Percentiles rank a stretch among this genome's conserved stretches.
phyloP scores from a whole-genome alignment of 1,140 invertebrate species.

The Teleogryllus occipitalis region DNA sequence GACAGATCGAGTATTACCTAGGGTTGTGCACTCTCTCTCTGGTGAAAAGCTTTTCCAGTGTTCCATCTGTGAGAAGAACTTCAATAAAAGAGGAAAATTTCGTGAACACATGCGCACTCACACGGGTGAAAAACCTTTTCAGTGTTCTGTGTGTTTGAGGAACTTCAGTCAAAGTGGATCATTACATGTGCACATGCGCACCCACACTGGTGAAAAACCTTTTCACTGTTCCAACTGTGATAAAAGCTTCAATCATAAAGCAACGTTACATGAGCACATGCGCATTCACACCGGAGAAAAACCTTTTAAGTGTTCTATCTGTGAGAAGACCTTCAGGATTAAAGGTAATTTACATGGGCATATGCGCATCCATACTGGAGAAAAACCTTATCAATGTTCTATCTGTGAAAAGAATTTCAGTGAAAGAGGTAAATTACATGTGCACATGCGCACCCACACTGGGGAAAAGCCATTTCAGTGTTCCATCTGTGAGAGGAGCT shows the following conservation, averaged over 20 bases:
- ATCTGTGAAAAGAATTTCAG: neutral
- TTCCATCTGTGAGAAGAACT: no score
- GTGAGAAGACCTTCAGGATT: neutral
- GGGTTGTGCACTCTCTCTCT: no score
- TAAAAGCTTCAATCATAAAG: neutral
- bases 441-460: no score
- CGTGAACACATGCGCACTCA: neutral
- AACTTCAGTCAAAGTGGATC: neutral
- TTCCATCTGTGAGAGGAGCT: no score
- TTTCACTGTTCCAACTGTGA: neutral
- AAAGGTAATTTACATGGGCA: neutral
- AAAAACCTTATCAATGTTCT: neutral
- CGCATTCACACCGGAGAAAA: neutral
- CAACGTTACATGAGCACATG: neutral
- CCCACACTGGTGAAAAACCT: neutral
- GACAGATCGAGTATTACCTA: no score
- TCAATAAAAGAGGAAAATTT: no score
- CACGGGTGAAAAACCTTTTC: neutral
- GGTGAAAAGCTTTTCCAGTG: no score
- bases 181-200: neutral
- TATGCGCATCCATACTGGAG: neutral
- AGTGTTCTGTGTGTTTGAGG: neutral
- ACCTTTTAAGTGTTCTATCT: neutral
- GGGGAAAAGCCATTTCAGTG: no score
- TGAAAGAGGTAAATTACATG: neutral